Percentiles rank a stretch among this genome's conserved stretches.
Conservation (phyloP, 2,888 invertebrate genomes). For the Caenorhabditis sinica region DNA sequence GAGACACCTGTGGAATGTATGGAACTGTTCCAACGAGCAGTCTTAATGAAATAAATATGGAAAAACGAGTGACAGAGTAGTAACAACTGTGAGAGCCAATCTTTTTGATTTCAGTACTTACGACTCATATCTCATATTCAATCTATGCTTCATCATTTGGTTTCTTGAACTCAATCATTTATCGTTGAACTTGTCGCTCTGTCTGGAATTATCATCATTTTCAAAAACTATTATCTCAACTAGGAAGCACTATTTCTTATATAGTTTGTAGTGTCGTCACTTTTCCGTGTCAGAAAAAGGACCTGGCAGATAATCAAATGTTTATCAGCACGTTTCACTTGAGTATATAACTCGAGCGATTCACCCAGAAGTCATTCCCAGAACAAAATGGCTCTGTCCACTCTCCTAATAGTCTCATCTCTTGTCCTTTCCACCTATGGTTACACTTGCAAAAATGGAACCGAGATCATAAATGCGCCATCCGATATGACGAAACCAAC, state of each 20-base stretch:
- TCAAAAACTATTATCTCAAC: too few relatives aligned
- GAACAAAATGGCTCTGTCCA: conserved; percentile 17
- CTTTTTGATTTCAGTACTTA: too few relatives aligned
- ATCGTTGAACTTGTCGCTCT: not conserved
- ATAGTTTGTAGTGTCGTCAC: conserved; percentile 26
- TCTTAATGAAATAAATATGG: too few relatives aligned
- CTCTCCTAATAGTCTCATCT: not conserved
- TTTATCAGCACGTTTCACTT: not conserved
- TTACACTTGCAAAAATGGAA: conserved; percentile 18
- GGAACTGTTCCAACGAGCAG: too few relatives aligned
- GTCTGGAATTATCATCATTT: conserved; percentile 9
- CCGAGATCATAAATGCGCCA: conserved; percentile 13
- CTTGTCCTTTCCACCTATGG: conserved; percentile 5
- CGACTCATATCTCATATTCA: too few relatives aligned
- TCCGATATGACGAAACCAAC: conserved; percentile 20
- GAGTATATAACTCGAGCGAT: not conserved
- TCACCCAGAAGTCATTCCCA: not conserved
- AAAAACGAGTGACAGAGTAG: too few relatives aligned
- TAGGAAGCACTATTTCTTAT: not conserved
- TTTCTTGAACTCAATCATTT: not conserved
- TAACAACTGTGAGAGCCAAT: too few relatives aligned
- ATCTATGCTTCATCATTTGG: not conserved
- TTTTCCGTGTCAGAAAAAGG: not conserved
- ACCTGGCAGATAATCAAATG: not conserved
- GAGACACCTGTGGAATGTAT: too few relatives aligned